Conservation (phyloP, 2,888 invertebrate genomes). For the Unio pictorum region DNA sequence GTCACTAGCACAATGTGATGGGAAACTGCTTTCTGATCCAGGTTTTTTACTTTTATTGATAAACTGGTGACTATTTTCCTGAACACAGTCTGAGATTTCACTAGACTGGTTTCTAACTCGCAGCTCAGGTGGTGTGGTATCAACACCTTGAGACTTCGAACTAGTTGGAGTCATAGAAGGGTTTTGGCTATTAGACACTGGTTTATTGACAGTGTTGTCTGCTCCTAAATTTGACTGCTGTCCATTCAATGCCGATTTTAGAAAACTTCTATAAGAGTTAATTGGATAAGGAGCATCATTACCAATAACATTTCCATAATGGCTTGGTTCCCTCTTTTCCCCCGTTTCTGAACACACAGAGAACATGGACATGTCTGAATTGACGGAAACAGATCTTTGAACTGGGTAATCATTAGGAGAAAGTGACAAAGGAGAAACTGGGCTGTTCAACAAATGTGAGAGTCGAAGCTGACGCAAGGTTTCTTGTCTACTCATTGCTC, state of each 20-base stretch:
- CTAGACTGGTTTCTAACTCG: too few species aligned
- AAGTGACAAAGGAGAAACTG: neutral
- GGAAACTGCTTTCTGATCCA: too few species aligned
- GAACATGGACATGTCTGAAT: constrained; percentile 44
- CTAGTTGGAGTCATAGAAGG: too few species aligned
- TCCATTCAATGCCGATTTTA: constrained; percentile 6
- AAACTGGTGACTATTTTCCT: too few species aligned
- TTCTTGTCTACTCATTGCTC: constrained; percentile 16
- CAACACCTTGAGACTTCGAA: too few species aligned
- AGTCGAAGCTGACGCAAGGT: constrained; percentile 25
- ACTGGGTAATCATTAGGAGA: neutral
- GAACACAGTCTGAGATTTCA: too few species aligned
- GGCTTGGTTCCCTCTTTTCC: constrained; percentile 30
- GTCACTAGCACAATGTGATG: too few species aligned
- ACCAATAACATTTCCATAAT: constrained; percentile 25
- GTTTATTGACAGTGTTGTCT: too few species aligned
- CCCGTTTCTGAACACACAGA: constrained; percentile 60
- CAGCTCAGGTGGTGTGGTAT: too few species aligned
- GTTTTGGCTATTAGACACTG: too few species aligned
- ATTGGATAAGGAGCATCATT: constrained; percentile 53
- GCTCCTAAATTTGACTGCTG: too few species aligned
- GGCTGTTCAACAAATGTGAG: constrained; percentile 27
- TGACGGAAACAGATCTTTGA: constrained; percentile 12
- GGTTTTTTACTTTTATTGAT: too few species aligned
- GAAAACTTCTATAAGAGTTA: constrained; percentile 17